These are phyloP conservation scores for Oryzias curvinotus DNA, from an alignment of 2,113 vertebrate species.

Conservation along the genomic window DNA sequence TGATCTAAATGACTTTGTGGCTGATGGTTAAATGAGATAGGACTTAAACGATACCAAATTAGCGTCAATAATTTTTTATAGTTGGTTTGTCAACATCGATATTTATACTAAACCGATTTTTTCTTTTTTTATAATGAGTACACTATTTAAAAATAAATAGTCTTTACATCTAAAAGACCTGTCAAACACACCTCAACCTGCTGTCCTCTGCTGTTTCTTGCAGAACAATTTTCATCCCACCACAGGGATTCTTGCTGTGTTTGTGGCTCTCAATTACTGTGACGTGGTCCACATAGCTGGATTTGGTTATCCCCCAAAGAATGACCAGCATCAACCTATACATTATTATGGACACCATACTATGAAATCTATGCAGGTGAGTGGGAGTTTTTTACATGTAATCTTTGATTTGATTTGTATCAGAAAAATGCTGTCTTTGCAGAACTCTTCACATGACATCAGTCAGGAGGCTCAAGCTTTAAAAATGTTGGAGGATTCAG, in stretches of 20 bases:
- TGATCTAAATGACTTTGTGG: too few species aligned
- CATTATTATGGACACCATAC: slow-evolving; percentile 91
- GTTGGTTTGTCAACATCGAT: too few species aligned
- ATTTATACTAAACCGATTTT: too few species aligned
- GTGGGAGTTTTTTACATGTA: not conserved
- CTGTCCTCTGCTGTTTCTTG: slow-evolving; percentile 12
- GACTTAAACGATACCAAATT: too few species aligned
- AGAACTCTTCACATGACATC: slow-evolving; percentile 78
- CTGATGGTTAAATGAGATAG: too few species aligned
- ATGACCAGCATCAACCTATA: slow-evolving; percentile 81
- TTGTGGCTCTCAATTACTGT: slow-evolving; percentile 91
- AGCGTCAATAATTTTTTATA: too few species aligned
- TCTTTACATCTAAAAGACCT: too few species aligned
- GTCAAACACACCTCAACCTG: too few species aligned
- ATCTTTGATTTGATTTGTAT: not conserved
- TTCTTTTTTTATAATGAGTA: too few species aligned
- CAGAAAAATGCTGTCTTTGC: slow-evolving; percentile 15
- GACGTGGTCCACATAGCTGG: slow-evolving; percentile 89
- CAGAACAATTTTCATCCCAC: slow-evolving; percentile 84
- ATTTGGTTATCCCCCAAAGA: slow-evolving; percentile 86
- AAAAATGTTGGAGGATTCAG: slow-evolving; percentile 72
- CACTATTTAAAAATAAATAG: too few species aligned
- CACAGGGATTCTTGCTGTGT: slow-evolving; percentile 88
- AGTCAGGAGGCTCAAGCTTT: slow-evolving; percentile 70
- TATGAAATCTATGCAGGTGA: slow-evolving; percentile 89